Evolutionary conservation across 2,888 invertebrate species (phyloP).

Genomic region (Yponomeuta evonymella): DNA sequence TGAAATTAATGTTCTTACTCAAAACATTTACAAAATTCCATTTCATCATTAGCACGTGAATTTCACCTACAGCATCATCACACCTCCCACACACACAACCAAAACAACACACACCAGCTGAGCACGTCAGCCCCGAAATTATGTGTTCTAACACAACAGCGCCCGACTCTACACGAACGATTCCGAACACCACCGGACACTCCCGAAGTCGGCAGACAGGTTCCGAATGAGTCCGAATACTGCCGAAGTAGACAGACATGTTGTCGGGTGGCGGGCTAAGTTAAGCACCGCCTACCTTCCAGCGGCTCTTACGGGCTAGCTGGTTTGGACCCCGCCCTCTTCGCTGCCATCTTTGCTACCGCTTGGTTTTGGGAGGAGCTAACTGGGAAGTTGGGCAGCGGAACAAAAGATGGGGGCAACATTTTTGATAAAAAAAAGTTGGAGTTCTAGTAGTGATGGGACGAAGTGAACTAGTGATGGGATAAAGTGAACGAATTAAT

Average conservation of each 20-base stretch:
- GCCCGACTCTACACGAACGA: background rate
- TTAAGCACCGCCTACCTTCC: constrained; percentile 49
- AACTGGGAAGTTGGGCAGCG: background rate
- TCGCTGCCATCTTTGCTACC: constrained; percentile 53
- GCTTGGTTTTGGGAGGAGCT: constrained; percentile 41
- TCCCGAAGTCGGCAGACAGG: background rate
- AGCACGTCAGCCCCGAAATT: background rate
- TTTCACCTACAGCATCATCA: too few relatives aligned
- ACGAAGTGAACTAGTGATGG: background rate
- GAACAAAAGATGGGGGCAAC: background rate
- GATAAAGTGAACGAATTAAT: background rate
- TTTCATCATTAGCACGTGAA: too few relatives aligned
- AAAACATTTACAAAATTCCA: too few relatives aligned
- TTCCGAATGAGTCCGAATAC: background rate
- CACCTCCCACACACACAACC: background rate
- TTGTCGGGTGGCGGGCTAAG: constrained; percentile 27
- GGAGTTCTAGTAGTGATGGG: background rate
- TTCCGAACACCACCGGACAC: background rate
- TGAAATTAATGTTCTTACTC: too few relatives aligned
- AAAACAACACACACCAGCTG: background rate
- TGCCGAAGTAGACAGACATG: background rate
- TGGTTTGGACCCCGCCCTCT: constrained; percentile 44
- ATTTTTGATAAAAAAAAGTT: background rate
- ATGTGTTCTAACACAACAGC: background rate
- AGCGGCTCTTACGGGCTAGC: constrained; percentile 26